Evolutionary conservation across 2,113 vertebrate genomes (phyloP).

Genomic region (Progne subis): DNA sequence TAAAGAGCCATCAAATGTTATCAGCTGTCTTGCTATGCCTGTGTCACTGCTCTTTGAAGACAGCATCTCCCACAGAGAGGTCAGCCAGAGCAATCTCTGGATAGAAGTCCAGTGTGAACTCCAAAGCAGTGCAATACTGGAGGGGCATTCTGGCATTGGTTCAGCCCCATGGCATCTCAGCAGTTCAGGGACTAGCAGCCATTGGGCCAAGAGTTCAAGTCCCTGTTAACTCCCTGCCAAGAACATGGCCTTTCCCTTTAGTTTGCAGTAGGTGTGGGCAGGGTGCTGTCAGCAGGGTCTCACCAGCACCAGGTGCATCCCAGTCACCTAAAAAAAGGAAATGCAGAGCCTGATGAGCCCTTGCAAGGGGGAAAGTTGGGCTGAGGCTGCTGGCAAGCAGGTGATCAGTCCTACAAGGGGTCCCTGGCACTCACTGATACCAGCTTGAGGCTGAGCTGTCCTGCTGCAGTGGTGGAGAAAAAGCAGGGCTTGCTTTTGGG

Average conservation of each 20-base stretch:
- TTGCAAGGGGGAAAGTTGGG: background rate
- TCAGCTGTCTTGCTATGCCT: conserved; percentile 20
- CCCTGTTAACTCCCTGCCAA: background rate
- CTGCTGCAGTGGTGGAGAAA: accelerated
- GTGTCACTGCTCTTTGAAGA: background rate
- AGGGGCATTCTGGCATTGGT: background rate
- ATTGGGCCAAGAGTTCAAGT: background rate
- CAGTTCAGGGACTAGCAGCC: background rate
- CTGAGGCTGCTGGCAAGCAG: background rate
- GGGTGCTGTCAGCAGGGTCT: background rate
- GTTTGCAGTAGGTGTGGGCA: background rate
- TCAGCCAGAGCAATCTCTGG: background rate
- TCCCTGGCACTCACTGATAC: background rate
- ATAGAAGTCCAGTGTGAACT: background rate
- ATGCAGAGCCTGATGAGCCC: accelerated
- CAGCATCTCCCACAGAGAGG: background rate
- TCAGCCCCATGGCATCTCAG: background rate
- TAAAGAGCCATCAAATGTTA: conserved; percentile 24
- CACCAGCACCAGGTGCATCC: background rate
- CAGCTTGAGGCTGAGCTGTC: background rate
- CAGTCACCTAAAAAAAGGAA: background rate
- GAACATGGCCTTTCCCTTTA: background rate
- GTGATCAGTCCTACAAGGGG: accelerated
- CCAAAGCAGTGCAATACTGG: background rate
- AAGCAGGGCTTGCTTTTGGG: background rate